Percentiles rank a stretch among this genome's conserved stretches.
These are phyloP conservation scores for Chrysotoxum bicinctum DNA, from an alignment of 2,888 invertebrate species.

Conservation along the genomic window DNA sequence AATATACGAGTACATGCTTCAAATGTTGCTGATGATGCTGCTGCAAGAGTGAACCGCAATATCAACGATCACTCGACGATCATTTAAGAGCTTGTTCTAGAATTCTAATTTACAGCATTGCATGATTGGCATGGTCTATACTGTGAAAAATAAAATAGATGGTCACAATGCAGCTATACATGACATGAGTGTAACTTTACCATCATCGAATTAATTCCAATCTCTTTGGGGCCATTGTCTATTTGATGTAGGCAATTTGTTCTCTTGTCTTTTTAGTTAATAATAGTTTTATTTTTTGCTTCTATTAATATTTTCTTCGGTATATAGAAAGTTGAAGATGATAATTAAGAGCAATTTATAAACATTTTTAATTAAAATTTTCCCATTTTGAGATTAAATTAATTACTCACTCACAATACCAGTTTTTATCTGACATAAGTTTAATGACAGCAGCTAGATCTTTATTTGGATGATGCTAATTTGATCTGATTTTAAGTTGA, in stretches of 20 bases:
- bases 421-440: not conserved
- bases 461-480: slow-evolving; percentile 9
- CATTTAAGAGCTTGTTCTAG: slow-evolving; percentile 57
- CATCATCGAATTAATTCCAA: slow-evolving; percentile 44
- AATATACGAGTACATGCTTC: not conserved
- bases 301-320: slow-evolving; percentile 24
- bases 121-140: slow-evolving; percentile 56
- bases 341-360: slow-evolving; percentile 44
- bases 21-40: slow-evolving; percentile 6
- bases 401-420: slow-evolving; percentile 16
- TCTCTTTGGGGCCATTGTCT: slow-evolving; percentile 7
- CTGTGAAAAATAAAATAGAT: slow-evolving; percentile 39
- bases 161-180: slow-evolving; percentile 1
- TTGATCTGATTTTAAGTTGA: not conserved
- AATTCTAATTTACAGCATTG: slow-evolving; percentile 67
- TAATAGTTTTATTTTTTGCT: not conserved
- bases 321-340: slow-evolving; percentile 41
- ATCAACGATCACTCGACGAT: slow-evolving; percentile 36
- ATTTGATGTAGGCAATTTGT: slow-evolving; percentile 37
- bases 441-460: not conserved
- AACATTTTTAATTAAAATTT: slow-evolving; percentile 27
- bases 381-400: slow-evolving; percentile 32
- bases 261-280: slow-evolving; percentile 32
- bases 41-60: slow-evolving; percentile 18
- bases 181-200: slow-evolving; percentile 10